Percentiles rank a stretch among this genome's conserved stretches.
Conservation (phyloP, 2,888 invertebrate genomes). For the Ramazzottius varieornatus region DNA sequence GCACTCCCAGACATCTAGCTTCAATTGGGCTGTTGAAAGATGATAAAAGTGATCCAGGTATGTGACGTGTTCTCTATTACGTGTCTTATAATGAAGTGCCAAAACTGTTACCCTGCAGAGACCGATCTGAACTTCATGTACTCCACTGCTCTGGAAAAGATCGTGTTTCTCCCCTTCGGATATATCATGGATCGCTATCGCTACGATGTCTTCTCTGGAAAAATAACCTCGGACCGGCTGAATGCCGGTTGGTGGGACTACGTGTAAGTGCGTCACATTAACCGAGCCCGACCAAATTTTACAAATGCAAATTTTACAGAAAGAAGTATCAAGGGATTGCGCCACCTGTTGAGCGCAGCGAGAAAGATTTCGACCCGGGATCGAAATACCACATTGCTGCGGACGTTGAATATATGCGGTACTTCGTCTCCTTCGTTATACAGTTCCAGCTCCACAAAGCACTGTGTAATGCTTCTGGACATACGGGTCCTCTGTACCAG, state of each 20-base stretch:
- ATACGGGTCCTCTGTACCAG: constrained; percentile 17
- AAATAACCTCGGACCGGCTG: constrained; percentile 26
- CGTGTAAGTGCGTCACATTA: background rate
- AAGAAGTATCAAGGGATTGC: background rate
- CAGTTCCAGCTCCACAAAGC: constrained; percentile 23
- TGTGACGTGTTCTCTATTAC: too few species aligned
- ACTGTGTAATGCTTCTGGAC: constrained; percentile 17
- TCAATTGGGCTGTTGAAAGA: constrained; percentile 37
- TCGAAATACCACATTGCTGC: constrained; percentile 74
- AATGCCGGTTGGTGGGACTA: constrained; percentile 37
- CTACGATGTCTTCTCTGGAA: constrained; percentile 40
- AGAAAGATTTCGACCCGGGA: constrained; percentile 68
- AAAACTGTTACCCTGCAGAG: constrained; percentile 11
- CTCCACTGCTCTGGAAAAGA: constrained; percentile 34
- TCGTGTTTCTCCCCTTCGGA: constrained; percentile 43
- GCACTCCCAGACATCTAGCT: constrained; percentile 35
- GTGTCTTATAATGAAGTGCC: too few species aligned
- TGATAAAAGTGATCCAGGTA: constrained; percentile 25
- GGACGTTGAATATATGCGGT: constrained; percentile 56
- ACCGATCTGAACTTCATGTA: constrained; percentile 31
- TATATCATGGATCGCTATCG: constrained; percentile 45
- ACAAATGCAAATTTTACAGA: background rate
- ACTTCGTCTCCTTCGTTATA: constrained; percentile 20
- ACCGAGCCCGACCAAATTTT: background rate
- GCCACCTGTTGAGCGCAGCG: constrained; percentile 37